Conservation (phyloP, 2,113 vertebrate genomes). For the Xiphorhynchus elegans region DNA sequence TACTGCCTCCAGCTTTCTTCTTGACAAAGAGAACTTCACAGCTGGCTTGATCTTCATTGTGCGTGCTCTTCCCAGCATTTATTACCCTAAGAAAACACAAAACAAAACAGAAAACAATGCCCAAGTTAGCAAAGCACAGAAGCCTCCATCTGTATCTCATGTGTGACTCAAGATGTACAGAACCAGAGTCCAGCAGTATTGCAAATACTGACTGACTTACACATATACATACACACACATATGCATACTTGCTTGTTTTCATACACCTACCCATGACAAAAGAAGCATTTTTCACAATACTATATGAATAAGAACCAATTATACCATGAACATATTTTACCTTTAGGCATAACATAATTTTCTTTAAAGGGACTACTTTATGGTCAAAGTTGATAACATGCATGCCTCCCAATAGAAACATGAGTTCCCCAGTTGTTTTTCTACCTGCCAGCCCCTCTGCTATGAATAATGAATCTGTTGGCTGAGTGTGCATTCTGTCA, state of each 20-base stretch:
- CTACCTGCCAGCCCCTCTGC: background rate
- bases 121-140: background rate
- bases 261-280: background rate
- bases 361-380: background rate
- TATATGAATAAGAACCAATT: background rate
- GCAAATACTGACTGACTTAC: background rate
- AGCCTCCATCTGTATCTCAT: background rate
- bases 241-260: background rate
- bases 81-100: slow-evolving; percentile 83
- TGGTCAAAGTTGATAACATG: background rate
- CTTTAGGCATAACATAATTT: background rate
- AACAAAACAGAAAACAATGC: background rate
- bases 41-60: slow-evolving; percentile 98
- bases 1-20: slow-evolving; percentile 78
- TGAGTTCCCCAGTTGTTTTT: background rate
- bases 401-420: background rate
- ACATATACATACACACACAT: background rate
- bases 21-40: slow-evolving; percentile 92
- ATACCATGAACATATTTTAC: background rate
- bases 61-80: slow-evolving; percentile 94
- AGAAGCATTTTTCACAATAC: background rate
- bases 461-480: background rate
- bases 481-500: background rate
- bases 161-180: fast-evolving
- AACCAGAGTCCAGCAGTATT: background rate